A percentile compares a stretch with the other conserved stretches of the same genome.
Evolutionary conservation across 2,888 invertebrate genomes (phyloP).

Genomic region (Lampropteryx suffumata): DNA sequence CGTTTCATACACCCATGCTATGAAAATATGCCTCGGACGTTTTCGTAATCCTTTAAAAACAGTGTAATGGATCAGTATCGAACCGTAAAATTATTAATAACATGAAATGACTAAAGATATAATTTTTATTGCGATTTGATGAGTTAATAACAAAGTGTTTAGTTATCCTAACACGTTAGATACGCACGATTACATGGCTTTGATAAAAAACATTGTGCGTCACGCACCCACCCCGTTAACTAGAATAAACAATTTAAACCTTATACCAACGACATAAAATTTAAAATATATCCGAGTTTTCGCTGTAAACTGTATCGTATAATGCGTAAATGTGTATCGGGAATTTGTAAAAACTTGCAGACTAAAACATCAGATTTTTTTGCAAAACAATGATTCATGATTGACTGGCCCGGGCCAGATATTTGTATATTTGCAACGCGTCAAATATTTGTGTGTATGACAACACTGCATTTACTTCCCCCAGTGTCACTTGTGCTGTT

Average conservation of each 20-base stretch:
- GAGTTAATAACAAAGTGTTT: constrained; percentile 6
- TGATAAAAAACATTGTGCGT: constrained; percentile 4
- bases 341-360: not conserved
- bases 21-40: constrained; percentile 7
- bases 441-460: too few relatives aligned
- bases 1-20: constrained; percentile 3
- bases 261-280: not conserved
- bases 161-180: constrained; percentile 18
- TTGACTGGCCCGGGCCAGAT: too few relatives aligned
- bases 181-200: constrained; percentile 17
- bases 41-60: too few relatives aligned
- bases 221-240: constrained; percentile 1
- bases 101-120: constrained; percentile 4
- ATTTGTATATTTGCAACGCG: too few relatives aligned
- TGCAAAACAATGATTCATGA: too few relatives aligned
- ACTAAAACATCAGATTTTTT: not conserved
- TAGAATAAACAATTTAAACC: not conserved
- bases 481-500: too few relatives aligned
- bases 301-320: not conserved
- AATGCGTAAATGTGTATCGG: constrained; percentile 1
- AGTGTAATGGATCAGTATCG: not conserved
- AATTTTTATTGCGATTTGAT: constrained; percentile 21
- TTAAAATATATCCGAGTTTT: not conserved
- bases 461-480: too few relatives aligned
- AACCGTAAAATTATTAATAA: constrained; percentile 10